phyloP scores from a whole-genome alignment of 2,797 vertebrate genomes.

The Corythornis leucogaster region DNA sequence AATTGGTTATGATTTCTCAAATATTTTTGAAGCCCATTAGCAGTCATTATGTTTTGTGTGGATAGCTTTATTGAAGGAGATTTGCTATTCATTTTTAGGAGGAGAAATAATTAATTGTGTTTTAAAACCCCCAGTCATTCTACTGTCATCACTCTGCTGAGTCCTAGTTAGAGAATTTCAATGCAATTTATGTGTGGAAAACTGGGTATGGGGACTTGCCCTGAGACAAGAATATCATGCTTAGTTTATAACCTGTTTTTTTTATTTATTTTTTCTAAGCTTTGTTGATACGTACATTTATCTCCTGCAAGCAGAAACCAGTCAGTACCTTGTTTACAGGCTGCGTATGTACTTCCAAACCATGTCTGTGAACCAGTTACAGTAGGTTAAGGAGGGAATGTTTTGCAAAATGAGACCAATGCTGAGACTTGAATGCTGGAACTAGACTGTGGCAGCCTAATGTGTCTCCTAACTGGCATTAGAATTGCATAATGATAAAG shows the following conservation, averaged over 20 bases:
- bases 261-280: neutral
- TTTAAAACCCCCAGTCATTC: neutral
- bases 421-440: neutral
- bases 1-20: neutral
- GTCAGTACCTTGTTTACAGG: neutral
- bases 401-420: neutral
- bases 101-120: neutral
- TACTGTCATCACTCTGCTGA: neutral
- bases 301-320: neutral
- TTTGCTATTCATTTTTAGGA: neutral
- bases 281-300: neutral
- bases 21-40: neutral
- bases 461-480: neutral
- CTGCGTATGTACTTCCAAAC: neutral
- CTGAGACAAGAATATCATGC: neutral
- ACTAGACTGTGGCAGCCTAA: neutral
- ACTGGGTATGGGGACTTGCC: neutral
- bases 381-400: neutral
- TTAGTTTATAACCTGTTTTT: neutral
- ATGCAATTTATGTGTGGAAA: neutral
- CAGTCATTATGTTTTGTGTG: neutral
- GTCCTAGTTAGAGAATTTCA: conserved; percentile 13
- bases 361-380: neutral
- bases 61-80: neutral
- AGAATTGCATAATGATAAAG: neutral